Conservation (phyloP, 2,113 vertebrate species). For the Forbesichthys agassizii region DNA sequence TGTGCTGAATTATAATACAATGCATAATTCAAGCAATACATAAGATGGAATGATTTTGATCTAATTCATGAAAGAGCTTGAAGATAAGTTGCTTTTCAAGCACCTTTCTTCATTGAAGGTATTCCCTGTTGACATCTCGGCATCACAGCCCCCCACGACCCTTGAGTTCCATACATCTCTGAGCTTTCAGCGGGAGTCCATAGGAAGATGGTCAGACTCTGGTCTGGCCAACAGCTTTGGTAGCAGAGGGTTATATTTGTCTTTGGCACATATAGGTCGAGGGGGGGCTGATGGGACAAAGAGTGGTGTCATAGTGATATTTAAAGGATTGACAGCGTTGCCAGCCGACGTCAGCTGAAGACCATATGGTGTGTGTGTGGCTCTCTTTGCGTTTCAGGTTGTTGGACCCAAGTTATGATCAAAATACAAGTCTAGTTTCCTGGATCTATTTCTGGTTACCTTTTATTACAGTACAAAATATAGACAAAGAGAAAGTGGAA, state of each 20-base stretch:
- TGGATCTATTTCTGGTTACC: no score
- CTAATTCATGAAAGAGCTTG: no score
- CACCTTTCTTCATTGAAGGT: slow-evolving; percentile 6
- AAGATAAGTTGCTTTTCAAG: no score
- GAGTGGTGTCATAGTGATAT: slow-evolving; percentile 42
- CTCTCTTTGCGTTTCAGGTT: slow-evolving; percentile 5
- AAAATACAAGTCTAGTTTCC: no score
- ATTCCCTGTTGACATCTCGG: slow-evolving; percentile 64
- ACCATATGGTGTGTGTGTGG: slow-evolving; percentile 37
- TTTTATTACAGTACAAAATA: no score
- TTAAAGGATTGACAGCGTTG: slow-evolving; percentile 56
- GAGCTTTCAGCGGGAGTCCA: slow-evolving; percentile 41
- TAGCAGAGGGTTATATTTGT: slow-evolving; percentile 68
- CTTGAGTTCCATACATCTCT: slow-evolving; percentile 30
- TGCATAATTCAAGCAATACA: no score
- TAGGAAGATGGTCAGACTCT: slow-evolving; percentile 17
- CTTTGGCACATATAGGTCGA: slow-evolving; percentile 59
- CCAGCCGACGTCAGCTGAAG: slow-evolving; percentile 17
- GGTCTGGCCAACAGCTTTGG: slow-evolving; percentile 35
- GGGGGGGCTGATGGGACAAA: slow-evolving; percentile 1
- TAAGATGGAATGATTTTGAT: no score
- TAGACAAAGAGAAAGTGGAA: no score
- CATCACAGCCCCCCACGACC: slow-evolving; percentile 16
- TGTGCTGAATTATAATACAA: no score
- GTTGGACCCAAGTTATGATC: no score